Conservation (phyloP, 2,113 vertebrate species). For the Vireo altiloquus region DNA sequence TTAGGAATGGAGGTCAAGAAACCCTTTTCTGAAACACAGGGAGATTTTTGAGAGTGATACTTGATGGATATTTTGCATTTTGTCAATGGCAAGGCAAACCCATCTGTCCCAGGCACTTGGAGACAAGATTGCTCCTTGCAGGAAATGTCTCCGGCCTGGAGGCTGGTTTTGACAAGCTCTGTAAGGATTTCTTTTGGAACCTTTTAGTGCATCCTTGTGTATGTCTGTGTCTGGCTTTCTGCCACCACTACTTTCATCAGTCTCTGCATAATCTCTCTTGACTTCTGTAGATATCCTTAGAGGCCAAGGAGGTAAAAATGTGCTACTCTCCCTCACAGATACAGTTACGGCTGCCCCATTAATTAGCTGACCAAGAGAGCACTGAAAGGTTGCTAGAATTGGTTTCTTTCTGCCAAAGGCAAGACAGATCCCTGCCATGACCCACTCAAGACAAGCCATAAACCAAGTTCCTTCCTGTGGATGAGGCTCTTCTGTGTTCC, state of each 20-base stretch:
- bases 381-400: background rate
- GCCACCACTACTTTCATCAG: background rate
- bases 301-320: background rate
- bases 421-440: background rate
- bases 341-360: background rate
- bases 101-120: background rate
- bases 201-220: background rate
- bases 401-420: background rate
- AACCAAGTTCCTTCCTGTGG: background rate
- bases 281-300: background rate
- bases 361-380: background rate
- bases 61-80: background rate
- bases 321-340: background rate
- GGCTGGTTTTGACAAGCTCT: background rate
- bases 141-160: background rate
- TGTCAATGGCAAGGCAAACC: background rate
- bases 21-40: background rate
- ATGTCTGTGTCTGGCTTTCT: background rate
- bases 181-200: background rate
- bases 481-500: background rate
- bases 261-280: background rate
- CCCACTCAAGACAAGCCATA: background rate
- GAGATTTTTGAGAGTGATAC: background rate
- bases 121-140: background rate
- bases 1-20: background rate